Conservation (phyloP, 1,140 invertebrate genomes). For the Triops longicaudatus region DNA sequence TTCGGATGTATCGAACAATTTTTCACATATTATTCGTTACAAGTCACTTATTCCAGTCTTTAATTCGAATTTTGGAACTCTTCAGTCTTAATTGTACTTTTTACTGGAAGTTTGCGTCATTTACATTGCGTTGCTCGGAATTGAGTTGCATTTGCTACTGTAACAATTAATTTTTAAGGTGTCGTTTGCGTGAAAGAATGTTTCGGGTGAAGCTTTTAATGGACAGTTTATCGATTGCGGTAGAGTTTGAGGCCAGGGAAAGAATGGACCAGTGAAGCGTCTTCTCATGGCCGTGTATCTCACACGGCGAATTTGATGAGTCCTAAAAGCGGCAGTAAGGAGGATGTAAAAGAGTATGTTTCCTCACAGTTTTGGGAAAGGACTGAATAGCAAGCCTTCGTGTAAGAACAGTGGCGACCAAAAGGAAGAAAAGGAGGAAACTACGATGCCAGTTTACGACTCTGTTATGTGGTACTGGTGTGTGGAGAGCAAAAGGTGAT, state of each 20-base stretch:
- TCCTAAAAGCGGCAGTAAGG: slow-evolving; percentile 9
- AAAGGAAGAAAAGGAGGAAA: not conserved
- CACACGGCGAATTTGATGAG: slow-evolving; percentile 14
- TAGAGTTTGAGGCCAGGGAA: not conserved
- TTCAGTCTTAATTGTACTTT: too few species aligned
- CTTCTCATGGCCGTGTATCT: not conserved
- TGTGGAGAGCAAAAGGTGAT: not conserved
- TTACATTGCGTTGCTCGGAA: too few species aligned
- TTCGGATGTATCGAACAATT: too few species aligned
- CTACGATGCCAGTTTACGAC: not conserved
- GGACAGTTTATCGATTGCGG: slow-evolving; percentile 17
- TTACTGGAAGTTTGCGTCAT: too few species aligned
- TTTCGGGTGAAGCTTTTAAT: slow-evolving; percentile 10
- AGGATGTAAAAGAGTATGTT: not conserved
- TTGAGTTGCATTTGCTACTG: too few species aligned
- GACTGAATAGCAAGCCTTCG: not conserved
- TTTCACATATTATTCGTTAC: too few species aligned
- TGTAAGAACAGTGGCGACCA: not conserved
- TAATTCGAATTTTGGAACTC: too few species aligned
- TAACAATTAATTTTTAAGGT: too few species aligned
- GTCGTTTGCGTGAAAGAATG: not conserved
- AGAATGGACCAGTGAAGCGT: not conserved
- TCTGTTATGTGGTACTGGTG: slow-evolving; percentile 10
- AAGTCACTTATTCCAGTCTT: too few species aligned
- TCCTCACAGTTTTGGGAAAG: not conserved